Base-by-base conservation (phyloP, 2,888 invertebrate species). In the Megamerina dolium region DNA sequence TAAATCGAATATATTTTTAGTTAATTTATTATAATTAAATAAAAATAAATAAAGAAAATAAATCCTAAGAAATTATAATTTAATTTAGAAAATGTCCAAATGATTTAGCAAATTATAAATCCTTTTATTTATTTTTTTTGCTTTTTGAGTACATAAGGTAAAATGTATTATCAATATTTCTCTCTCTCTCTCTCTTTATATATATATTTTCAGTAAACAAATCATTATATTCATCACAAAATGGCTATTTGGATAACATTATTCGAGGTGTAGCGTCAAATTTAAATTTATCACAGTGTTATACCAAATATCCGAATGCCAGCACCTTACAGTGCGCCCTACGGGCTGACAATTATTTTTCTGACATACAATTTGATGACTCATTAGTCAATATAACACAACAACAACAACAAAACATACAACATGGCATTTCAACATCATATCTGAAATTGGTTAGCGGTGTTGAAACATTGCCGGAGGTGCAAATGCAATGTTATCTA, bases 321-420 rank as follows among this genome's bases (percentile, higher is more conserved):
- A 12, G 18, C 2, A 38, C 45, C 12, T 32, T 67, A 43, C 48
- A 60, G 41, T 5, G 8, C 4, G 44, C 41, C 3, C 45, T 60
- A 14, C 35, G 37, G n/a, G 12, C 38, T 0, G 32, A 16, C 2
- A 57, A 52, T n/a, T 56, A 50, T 17, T 48, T 61, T 35, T 80
- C 78, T 18, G 83, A 78, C 12, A 68, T 84, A 17, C 74, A 80
- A 54, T 83, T 84, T 56, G 73, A 76, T 48, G 78, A 80, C 55
- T 48, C 49, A 2, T 50, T 55, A 54, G 17, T 43, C 0, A 37
- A 65, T 68, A 70, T 52, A 54, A 61, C 4, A 0, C 8, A 23
- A 23, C 10, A 23, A 6, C 23, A 6, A 8, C 6, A 23, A 10
- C 23, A 23, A 23, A 23, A 8, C 6, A 51, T 85, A 6, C 85